Evolutionary conservation across 2,888 invertebrate species (phyloP).

Genomic region (Thecocarcelia acutangulata): DNA sequence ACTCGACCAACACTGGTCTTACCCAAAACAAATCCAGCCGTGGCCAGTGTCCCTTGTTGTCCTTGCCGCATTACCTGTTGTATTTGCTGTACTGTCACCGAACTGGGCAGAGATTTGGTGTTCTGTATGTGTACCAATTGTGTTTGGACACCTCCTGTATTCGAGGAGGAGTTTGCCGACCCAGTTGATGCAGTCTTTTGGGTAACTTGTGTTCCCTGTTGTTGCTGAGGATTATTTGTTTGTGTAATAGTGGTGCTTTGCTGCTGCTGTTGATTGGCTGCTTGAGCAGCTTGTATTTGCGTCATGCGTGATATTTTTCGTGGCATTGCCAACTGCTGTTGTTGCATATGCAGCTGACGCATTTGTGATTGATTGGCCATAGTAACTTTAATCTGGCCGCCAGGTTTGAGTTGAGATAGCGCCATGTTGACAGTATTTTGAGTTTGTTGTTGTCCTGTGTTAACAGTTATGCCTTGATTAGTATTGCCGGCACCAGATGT

Average conservation of each 20-base stretch:
- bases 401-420: slow-evolving; percentile 80
- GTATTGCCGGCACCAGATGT: slow-evolving; percentile 53
- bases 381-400: slow-evolving; percentile 82
- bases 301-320: slow-evolving; percentile 85
- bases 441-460: slow-evolving; percentile 72
- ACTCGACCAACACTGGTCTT: slow-evolving; percentile 85
- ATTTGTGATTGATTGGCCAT: slow-evolving; percentile 85
- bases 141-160: slow-evolving; percentile 83
- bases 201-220: slow-evolving; percentile 69
- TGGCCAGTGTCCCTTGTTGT: slow-evolving; percentile 79
- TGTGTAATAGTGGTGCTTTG: slow-evolving; percentile 58
- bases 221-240: slow-evolving; percentile 59
- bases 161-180: slow-evolving; percentile 54
- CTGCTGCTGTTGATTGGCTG: slow-evolving; percentile 73
- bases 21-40: slow-evolving; percentile 83
- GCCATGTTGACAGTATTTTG: slow-evolving; percentile 80
- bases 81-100: slow-evolving; percentile 88
- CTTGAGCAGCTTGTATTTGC: slow-evolving; percentile 80
- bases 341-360: slow-evolving; percentile 85
- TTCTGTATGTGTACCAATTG: slow-evolving; percentile 87
- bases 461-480: slow-evolving; percentile 78
- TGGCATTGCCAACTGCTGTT: slow-evolving; percentile 83
- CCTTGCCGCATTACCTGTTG: slow-evolving; percentile 88
- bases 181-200: slow-evolving; percentile 50
- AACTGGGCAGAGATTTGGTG: slow-evolving; percentile 83